Conservation (phyloP, 2,888 invertebrate genomes). For the Barypeithes pellucidus region DNA sequence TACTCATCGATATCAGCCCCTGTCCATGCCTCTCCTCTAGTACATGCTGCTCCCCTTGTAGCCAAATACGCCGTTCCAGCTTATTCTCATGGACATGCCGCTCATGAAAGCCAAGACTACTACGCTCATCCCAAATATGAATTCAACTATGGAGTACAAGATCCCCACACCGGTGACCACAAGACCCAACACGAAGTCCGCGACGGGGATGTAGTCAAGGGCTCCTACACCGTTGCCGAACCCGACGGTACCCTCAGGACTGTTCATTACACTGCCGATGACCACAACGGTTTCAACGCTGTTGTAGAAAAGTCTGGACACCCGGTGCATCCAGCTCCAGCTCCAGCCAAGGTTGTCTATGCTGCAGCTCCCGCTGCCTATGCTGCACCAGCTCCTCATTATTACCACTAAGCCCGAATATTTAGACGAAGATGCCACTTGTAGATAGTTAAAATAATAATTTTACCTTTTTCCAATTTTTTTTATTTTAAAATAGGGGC, state of each 20-base stretch:
- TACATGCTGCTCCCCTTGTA: slow-evolving; percentile 40
- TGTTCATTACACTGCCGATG: slow-evolving; percentile 75
- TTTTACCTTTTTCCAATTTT: background rate
- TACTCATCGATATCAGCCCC: slow-evolving; percentile 44
- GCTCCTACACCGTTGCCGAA: slow-evolving; percentile 72
- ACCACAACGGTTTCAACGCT: slow-evolving; percentile 72
- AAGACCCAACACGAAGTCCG: slow-evolving; percentile 72
- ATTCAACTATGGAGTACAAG: slow-evolving; percentile 74
- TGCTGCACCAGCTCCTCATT: slow-evolving; percentile 50
- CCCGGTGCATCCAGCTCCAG: slow-evolving; percentile 71
- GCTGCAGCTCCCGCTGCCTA: slow-evolving; percentile 17
- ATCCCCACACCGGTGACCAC: slow-evolving; percentile 75
- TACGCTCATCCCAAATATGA: slow-evolving; percentile 75
- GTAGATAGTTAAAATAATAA: background rate
- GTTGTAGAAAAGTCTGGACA: slow-evolving; percentile 70
- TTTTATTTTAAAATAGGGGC: too few relatives aligned
- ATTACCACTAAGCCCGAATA: background rate
- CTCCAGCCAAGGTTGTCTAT: slow-evolving; percentile 42
- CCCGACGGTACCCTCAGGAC: slow-evolving; percentile 74
- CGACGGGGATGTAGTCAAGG: slow-evolving; percentile 74
- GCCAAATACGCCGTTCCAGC: slow-evolving; percentile 57
- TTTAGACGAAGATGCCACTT: background rate
- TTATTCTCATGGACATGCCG: slow-evolving; percentile 47
- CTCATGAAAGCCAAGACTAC: slow-evolving; percentile 57
- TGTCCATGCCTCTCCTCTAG: slow-evolving; percentile 33